Base-by-base conservation (phyloP, 2,113 vertebrate species). In the Scartelaos histophorus region DNA sequence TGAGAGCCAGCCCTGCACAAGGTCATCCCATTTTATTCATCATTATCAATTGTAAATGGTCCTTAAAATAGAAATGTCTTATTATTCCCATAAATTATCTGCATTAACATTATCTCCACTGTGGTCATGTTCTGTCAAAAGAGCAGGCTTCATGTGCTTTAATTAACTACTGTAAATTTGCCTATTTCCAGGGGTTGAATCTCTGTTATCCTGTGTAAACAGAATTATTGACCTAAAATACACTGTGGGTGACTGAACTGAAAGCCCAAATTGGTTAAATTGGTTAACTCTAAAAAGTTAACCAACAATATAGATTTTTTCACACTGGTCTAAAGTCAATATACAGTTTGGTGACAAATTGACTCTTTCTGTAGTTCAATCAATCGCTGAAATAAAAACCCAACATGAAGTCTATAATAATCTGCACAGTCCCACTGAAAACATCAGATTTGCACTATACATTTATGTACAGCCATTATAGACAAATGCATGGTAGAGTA, bases 1-100 rank as follows among this genome's bases (percentile, higher is more conserved):
- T 75, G 76, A 86, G 72, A 17, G 4, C 76, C 60, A 16, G 61
- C 70, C 21, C 38, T 66, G 7, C 29, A 47, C 51, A 43, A 25
- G 64, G 72, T 80, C 74, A 72, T 60, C 67, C 46, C n/a, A 47
- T 46, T 51, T 38, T 67, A 74, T 54, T 19, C 54, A 38, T 67
- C 13, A 71, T 60, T 53, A 53, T 17, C 34, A 54, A 60, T 64
- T 67, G 29, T 67, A 6, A 68, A 74, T 51, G 49, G 19, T 0
- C 34, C 54, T 64, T 64, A 43, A 64, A 64, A 43, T 64, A 64
- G 61, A 38, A 17, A 64, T 64, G 61, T 64, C 61, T 38, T 64
- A n/a, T 69, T 19, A 69, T 73, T 69, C 66, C 22, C 56, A 22
- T 13, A 47, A 58, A 75, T 68, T 66, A 57, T 60, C 21, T 34